Percentiles rank a stretch among this genome's conserved stretches.
Conservation (phyloP, 2,888 invertebrate genomes). For the Esperia sulphurella region DNA sequence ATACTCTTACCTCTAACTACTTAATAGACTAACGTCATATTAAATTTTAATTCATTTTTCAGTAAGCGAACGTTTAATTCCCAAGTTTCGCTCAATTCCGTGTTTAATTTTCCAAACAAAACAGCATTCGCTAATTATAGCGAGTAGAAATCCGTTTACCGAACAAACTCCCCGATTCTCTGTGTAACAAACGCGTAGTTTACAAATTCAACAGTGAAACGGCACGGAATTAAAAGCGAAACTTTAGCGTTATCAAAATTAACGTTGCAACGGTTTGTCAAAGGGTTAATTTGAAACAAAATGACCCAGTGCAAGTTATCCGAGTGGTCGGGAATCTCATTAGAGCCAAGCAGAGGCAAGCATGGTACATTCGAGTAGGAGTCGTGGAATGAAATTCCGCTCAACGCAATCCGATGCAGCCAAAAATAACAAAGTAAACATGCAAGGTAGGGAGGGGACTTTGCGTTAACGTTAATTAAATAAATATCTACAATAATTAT, state of each 20-base stretch:
- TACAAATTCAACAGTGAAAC: slow-evolving; percentile 10
- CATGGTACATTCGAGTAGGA: slow-evolving; percentile 17
- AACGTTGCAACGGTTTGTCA: slow-evolving; percentile 13
- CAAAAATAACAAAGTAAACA: slow-evolving; percentile 33
- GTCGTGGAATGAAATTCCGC: slow-evolving; percentile 35
- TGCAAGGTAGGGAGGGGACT: slow-evolving; percentile 12
- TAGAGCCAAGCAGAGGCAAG: slow-evolving; percentile 11
- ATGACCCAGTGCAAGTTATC: slow-evolving; percentile 16
- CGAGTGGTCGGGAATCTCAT: slow-evolving; percentile 12
- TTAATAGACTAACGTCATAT: no score
- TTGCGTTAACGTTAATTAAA: slow-evolving; percentile 7
- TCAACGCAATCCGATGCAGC: slow-evolving; percentile 25
- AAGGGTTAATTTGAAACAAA: slow-evolving; percentile 24
- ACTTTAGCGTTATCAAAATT: slow-evolving; percentile 13
- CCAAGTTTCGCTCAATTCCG: background rate
- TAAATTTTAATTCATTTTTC: background rate
- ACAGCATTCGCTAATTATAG: slow-evolving; percentile 2
- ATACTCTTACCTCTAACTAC: no score
- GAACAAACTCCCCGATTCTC: background rate
- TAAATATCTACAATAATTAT: no score
- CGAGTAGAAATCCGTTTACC: slow-evolving; percentile 3
- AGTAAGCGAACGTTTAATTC: background rate
- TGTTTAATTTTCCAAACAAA: background rate
- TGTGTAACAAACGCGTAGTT: slow-evolving; percentile 9
- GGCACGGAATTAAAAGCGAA: slow-evolving; percentile 17